Conservation (phyloP, 2,113 vertebrate species). For the Cheilinus undulatus region DNA sequence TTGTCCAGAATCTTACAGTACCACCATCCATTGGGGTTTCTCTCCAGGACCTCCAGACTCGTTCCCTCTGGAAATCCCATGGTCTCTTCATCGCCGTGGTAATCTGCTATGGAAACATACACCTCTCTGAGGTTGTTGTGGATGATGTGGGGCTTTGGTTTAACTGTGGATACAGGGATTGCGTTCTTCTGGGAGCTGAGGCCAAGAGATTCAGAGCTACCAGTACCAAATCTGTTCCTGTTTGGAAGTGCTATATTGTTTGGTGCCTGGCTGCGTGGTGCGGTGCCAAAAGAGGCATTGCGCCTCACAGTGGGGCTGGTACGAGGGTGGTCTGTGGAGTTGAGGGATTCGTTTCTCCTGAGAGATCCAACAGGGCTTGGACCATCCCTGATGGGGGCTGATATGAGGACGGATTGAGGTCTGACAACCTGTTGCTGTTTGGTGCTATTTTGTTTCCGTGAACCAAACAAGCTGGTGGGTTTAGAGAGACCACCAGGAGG, state of each 20-base stretch:
- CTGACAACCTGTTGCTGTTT: slow-evolving; percentile 92
- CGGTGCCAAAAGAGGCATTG: slow-evolving; percentile 92
- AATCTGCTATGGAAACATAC: slow-evolving; percentile 96
- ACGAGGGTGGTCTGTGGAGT: slow-evolving; percentile 88
- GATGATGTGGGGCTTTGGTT: slow-evolving; percentile 96
- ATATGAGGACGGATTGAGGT: slow-evolving; percentile 96
- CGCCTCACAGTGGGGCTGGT: slow-evolving; percentile 85
- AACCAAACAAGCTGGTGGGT: slow-evolving; percentile 78
- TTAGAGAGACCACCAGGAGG: slow-evolving; percentile 93
- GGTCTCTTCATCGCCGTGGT: slow-evolving; percentile 97
- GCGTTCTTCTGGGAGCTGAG: slow-evolving; percentile 86
- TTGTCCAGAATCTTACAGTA: slow-evolving; percentile 98
- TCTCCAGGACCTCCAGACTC: slow-evolving; percentile 96
- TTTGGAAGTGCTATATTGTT: slow-evolving; percentile 70
- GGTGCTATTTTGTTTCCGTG: slow-evolving; percentile 89
- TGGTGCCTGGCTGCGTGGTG: slow-evolving; percentile 75
- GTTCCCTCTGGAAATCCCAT: slow-evolving; percentile 97
- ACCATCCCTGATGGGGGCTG: slow-evolving; percentile 78
- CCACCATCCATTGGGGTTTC: slow-evolving; percentile 99
- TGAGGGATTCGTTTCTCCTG: slow-evolving; percentile 95
- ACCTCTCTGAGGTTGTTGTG: slow-evolving; percentile 95
- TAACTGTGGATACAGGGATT: slow-evolving; percentile 92
- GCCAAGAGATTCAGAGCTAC: slow-evolving; percentile 84
- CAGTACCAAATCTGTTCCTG: slow-evolving; percentile 62
- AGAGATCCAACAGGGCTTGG: slow-evolving; percentile 86